These are phyloP conservation scores for Trachelus tabidus DNA, from an alignment of 2,888 invertebrate genomes.

Conservation along the genomic window DNA sequence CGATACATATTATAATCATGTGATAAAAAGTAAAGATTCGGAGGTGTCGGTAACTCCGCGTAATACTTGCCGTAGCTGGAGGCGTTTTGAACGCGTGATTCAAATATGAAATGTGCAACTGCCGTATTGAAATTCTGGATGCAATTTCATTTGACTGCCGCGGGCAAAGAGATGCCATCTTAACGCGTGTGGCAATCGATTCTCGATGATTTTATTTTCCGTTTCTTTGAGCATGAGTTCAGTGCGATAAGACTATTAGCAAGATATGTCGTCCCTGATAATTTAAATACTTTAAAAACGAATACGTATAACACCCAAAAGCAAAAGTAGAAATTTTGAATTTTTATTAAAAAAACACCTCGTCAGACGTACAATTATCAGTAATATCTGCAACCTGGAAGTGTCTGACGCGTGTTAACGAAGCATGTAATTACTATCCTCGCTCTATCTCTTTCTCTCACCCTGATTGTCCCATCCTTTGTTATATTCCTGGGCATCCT, in stretches of 20 bases:
- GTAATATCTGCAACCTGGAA: conserved; percentile 34
- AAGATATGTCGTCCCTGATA: not conserved
- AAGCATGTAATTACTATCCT: conserved; percentile 9
- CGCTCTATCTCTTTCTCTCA: not conserved
- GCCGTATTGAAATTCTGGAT: conserved; percentile 47
- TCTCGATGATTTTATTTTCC: not conserved
- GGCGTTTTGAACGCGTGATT: conserved; percentile 33
- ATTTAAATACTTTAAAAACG: no score
- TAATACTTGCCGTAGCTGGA: conserved; percentile 39
- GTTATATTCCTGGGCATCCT: not conserved
- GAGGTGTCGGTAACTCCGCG: conserved; percentile 29
- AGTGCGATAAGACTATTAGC: not conserved
- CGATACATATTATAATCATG: conserved; percentile 38
- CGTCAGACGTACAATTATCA: conserved; percentile 5
- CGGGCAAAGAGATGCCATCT: conserved; percentile 8
- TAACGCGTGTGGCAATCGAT: not conserved
- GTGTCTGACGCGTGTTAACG: conserved; percentile 31
- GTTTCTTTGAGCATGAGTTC: not conserved
- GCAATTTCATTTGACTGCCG: conserved; percentile 39
- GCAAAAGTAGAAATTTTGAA: no score
- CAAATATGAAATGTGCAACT: conserved; percentile 34
- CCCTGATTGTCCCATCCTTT: not conserved
- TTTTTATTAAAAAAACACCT: no score
- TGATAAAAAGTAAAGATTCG: conserved; percentile 31
- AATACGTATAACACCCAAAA: no score